These are phyloP conservation scores for Chaetops frenatus DNA, from an alignment of 2,113 vertebrate species.

Conservation along the genomic window DNA sequence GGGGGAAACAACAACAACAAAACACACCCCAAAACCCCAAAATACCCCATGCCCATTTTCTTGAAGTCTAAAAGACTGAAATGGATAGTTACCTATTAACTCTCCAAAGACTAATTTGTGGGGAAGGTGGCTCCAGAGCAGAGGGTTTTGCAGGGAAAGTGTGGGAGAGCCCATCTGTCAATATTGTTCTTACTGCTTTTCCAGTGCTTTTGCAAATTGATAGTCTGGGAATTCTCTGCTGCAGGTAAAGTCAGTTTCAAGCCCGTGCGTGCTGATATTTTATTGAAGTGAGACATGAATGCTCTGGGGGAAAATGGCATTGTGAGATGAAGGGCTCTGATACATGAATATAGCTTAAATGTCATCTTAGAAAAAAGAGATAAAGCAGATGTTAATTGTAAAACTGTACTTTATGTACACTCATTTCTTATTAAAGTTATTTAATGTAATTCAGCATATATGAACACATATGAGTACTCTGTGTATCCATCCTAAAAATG, in stretches of 20 bases:
- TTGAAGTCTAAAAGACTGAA: background rate
- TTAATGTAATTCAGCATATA: background rate
- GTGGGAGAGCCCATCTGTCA: constrained; percentile 45
- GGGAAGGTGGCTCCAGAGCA: background rate
- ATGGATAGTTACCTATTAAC: background rate
- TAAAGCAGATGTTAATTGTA: constrained; percentile 20
- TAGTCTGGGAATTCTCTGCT: constrained; percentile 72
- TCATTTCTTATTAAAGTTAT: background rate
- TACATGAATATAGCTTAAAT: constrained; percentile 27
- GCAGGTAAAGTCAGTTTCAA: constrained; percentile 71
- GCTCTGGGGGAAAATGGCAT: constrained; percentile 27
- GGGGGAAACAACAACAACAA: background rate
- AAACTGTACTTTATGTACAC: background rate
- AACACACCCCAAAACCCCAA: background rate
- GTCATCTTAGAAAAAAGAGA: background rate
- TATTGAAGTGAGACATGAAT: constrained; percentile 33
- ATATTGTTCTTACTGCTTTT: constrained; percentile 47
- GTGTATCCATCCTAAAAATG: background rate
- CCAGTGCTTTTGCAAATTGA: constrained; percentile 69
- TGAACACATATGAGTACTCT: background rate
- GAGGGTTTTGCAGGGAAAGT: constrained; percentile 12
- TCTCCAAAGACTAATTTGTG: constrained; percentile 1
- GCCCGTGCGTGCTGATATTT: constrained; percentile 47
- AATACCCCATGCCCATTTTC: background rate
- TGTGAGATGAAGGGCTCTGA: constrained; percentile 27